Conservation (phyloP, 1,140 invertebrate genomes). For the Conus betulinus region DNA sequence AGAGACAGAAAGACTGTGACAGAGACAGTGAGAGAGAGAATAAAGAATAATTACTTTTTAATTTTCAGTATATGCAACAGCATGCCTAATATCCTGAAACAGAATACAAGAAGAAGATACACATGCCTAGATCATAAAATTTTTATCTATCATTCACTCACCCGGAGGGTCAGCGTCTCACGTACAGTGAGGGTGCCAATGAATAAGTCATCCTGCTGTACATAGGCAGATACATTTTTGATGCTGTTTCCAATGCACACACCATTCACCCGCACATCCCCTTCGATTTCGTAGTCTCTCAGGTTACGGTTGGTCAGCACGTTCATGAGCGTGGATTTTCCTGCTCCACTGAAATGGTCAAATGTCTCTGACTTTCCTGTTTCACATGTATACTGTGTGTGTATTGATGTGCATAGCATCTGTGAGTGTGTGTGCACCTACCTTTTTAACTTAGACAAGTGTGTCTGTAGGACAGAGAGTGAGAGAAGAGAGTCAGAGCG, state of each 20-base stretch:
- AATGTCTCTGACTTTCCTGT: background rate
- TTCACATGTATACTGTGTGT: background rate
- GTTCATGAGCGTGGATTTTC: constrained; percentile 96
- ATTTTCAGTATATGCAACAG: background rate
- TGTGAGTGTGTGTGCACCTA: background rate
- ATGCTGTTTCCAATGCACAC: constrained; percentile 22
- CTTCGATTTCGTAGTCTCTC: constrained; percentile 83
- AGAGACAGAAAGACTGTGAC: too few relatives aligned
- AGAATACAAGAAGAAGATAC: background rate
- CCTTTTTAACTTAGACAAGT: background rate
- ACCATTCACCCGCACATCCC: constrained; percentile 77
- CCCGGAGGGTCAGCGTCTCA: constrained; percentile 79
- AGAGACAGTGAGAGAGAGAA: background rate
- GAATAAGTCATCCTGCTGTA: constrained; percentile 88
- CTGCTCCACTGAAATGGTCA: constrained; percentile 85
- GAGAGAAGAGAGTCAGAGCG: too few relatives aligned
- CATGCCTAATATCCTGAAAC: background rate
- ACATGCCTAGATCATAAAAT: too few relatives aligned
- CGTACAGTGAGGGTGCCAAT: constrained; percentile 78
- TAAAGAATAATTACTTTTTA: background rate
- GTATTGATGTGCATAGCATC: background rate
- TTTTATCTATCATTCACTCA: constrained; percentile 38
- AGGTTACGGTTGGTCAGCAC: constrained; percentile 88
- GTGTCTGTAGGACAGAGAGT: background rate
- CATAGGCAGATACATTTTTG: constrained; percentile 89